Evolutionary conservation across 2,888 invertebrate species (phyloP), one percentile per base, ranked within the genome.

Genomic region (Uropetala carovei): DNA sequence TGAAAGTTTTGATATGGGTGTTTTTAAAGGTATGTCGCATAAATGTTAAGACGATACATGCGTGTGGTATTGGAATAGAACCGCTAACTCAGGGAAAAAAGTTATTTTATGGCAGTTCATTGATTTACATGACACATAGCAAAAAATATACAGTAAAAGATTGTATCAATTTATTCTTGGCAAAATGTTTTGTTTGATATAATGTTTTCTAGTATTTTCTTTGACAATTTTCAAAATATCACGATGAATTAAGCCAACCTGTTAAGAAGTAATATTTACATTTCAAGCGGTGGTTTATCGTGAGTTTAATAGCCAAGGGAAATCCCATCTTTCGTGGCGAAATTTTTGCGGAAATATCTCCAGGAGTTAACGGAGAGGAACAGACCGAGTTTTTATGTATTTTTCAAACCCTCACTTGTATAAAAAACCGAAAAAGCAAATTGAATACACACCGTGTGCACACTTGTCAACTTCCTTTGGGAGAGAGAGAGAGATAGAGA

Each of bases 381-480:
- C 75, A 75, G 27, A 75, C 75, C 27, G 75, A 22, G 75, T 10
- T 75, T 75, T 75, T 75, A 75, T 75, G 22, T 18, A 22, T 18
- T 75, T 68, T 75, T 75, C 22, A 75, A 75, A 75, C 22, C 22
- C 75, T 27, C 75, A 27, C 75, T 75, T 75, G 27, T 75, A 27
- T 75, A 75, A 75, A 75, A 75, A 75, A 27, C 22, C 22, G 27
- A 75, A 75, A 75, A 75, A 75, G 22, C 75, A 75, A 75, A 75
- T 75, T 75, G 75, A 75, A 75, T 75, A 75, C 75, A 75, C 75
- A 75, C 22, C 75, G 75, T 75, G 75, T 22, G 75, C 75, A 75
- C 75, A 75, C 75, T 75, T 75, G 75, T 75, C 75, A 75, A 75
- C 75, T 75, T 75, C 75, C 75, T 75, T 75, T 75, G 75, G 22